phyloP scores from a whole-genome alignment of 1,140 invertebrate species.

The Mactra quadrangularis region DNA sequence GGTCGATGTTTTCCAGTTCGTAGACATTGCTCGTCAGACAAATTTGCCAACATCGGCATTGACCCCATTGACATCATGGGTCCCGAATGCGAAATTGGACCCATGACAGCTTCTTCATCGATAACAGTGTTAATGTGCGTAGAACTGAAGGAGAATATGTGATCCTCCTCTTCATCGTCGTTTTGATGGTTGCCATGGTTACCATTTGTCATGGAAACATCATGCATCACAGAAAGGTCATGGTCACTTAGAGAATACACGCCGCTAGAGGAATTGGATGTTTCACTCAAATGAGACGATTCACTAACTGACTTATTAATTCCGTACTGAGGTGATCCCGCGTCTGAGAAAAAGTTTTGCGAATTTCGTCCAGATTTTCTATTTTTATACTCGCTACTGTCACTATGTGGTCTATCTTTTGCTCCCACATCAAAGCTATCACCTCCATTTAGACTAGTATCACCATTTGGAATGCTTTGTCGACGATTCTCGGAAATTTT shows the following conservation, averaged over 20 bases:
- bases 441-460: conserved; percentile 1
- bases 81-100: conserved; percentile 22
- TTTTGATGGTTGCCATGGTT: conserved; percentile 30
- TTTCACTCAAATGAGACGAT: conserved; percentile 42
- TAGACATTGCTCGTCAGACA: not conserved
- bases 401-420: conserved; percentile 34
- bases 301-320: conserved; percentile 54
- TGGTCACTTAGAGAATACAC: conserved; percentile 41
- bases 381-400: conserved; percentile 15
- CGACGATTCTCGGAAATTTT: conserved; percentile 31
- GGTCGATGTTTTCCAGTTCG: conserved; percentile 47
- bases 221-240: conserved; percentile 18
- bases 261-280: conserved; percentile 29
- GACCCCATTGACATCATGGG: conserved; percentile 56
- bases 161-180: conserved; percentile 50
- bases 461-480: conserved; percentile 29
- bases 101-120: conserved; percentile 50
- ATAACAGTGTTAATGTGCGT: conserved; percentile 54
- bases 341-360: conserved; percentile 40
- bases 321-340: conserved; percentile 7
- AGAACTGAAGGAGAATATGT: conserved; percentile 50
- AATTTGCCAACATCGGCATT: conserved; percentile 48
- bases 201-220: conserved; percentile 27
- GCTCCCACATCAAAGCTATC: conserved; percentile 12
- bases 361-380: conserved; percentile 1